A percentile compares a stretch with the other conserved stretches of the same genome.
These are phyloP conservation scores for Haliaeetus leucogaster DNA, from an alignment of 2,113 vertebrate species.

Conservation along the genomic window DNA sequence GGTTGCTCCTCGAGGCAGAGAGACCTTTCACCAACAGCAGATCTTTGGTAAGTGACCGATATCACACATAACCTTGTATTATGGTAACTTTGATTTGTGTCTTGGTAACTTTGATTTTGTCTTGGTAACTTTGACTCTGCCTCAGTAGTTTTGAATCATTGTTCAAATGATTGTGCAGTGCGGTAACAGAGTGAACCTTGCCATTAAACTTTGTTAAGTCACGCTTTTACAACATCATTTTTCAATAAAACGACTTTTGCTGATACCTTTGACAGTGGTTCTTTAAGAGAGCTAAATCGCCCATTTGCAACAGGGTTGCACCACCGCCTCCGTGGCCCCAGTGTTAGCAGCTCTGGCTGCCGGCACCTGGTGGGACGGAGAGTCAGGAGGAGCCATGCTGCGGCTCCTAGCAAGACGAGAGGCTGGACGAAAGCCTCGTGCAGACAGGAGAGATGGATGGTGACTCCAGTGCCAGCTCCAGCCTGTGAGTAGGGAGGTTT, in stretches of 20 bases:
- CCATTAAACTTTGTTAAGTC: rapidly evolving
- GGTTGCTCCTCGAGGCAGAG: background rate
- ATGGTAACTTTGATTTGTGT: background rate
- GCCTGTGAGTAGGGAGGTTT: background rate
- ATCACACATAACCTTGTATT: background rate
- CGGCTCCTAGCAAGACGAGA: background rate
- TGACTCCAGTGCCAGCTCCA: background rate
- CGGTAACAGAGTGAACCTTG: background rate
- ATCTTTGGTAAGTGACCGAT: background rate
- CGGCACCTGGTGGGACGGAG: background rate
- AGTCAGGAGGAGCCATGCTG: background rate
- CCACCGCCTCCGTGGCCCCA: rapidly evolving
- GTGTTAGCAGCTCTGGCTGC: background rate
- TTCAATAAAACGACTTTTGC: background rate
- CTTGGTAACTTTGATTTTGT: background rate
- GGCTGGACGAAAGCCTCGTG: background rate
- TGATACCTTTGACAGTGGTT: background rate
- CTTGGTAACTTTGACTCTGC: background rate
- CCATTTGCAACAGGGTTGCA: rapidly evolving
- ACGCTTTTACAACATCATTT: background rate
- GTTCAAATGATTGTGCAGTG: background rate
- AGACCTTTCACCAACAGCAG: background rate
- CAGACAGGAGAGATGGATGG: background rate
- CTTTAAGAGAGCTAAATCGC: background rate
- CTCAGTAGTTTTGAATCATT: background rate